Conservation (phyloP, 2,888 invertebrate genomes). For the Amphipyra berbera region DNA sequence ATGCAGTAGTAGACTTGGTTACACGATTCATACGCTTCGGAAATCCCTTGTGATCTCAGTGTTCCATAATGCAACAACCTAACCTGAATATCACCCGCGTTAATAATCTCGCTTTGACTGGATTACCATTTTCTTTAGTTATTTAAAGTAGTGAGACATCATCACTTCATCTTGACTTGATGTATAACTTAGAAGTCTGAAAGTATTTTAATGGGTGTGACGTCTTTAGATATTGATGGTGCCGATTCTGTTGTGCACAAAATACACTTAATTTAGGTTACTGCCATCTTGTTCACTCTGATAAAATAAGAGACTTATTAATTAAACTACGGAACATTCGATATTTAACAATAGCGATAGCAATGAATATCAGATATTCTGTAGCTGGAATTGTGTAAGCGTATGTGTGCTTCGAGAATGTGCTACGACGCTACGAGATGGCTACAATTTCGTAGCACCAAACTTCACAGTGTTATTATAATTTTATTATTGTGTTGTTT, state of each 20-base stretch:
- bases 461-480: too few species aligned
- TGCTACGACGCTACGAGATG: conserved; percentile 5
- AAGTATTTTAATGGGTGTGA: too few species aligned
- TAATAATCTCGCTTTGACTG: not conserved
- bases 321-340: not conserved
- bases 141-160: not conserved
- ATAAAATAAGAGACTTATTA: too few species aligned
- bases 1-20: conserved; percentile 59
- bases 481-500: conserved; percentile 6
- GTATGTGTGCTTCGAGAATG: not conserved
- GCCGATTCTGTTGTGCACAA: too few species aligned
- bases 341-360: not conserved
- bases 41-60: conserved; percentile 29
- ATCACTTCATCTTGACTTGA: too few species aligned
- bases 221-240: too few species aligned
- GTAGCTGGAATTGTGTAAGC: not conserved
- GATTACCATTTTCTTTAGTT: not conserved
- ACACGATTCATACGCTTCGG: conserved; percentile 57
- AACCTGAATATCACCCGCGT: conserved; percentile 3
- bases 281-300: too few species aligned
- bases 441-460: conserved; percentile 10
- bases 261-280: too few species aligned
- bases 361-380: not conserved
- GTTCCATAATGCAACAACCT: conserved; percentile 13
- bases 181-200: too few species aligned